Percentiles rank a stretch among this genome's conserved stretches.
These are phyloP conservation scores for Schizothorax lantsangensis DNA, from an alignment of 2,797 vertebrate genomes.

Conservation along the genomic window DNA sequence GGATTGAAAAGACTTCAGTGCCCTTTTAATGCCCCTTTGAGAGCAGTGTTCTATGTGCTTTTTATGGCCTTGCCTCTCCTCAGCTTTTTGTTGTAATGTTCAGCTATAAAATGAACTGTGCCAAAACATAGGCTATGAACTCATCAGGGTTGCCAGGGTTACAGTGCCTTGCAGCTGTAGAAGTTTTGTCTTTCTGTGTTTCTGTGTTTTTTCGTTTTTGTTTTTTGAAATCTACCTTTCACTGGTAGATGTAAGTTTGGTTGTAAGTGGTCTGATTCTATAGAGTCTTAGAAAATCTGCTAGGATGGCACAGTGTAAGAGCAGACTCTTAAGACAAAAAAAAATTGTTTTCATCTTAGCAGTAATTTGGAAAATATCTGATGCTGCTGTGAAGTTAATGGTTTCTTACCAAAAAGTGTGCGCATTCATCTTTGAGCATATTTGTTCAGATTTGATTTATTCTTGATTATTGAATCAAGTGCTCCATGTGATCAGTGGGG, in stretches of 20 bases:
- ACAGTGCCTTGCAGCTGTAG: neutral
- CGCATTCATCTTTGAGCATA: neutral
- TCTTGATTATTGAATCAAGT: neutral
- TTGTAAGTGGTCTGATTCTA: neutral
- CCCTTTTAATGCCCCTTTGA: slow-evolving; percentile 70
- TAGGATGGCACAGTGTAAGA: neutral
- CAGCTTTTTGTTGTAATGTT: neutral
- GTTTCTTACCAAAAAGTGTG: neutral
- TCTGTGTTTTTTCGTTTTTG: neutral
- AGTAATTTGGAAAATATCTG: neutral
- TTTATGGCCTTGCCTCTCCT: neutral
- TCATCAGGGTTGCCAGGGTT: slow-evolving; percentile 1
- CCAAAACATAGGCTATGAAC: neutral
- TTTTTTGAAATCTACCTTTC: neutral
- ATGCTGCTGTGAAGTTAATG: neutral
- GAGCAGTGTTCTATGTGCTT: slow-evolving; percentile 57
- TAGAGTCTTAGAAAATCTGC: neutral
- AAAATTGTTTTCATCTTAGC: neutral
- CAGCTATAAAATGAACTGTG: neutral
- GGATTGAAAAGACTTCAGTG: slow-evolving; percentile 74
- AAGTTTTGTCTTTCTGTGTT: neutral
- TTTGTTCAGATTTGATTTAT: neutral
- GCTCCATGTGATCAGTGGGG: too few species aligned
- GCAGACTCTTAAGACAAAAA: neutral
- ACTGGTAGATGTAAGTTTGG: neutral